Conservation (phyloP, 2,113 vertebrate species). For the Malurus elegans region DNA sequence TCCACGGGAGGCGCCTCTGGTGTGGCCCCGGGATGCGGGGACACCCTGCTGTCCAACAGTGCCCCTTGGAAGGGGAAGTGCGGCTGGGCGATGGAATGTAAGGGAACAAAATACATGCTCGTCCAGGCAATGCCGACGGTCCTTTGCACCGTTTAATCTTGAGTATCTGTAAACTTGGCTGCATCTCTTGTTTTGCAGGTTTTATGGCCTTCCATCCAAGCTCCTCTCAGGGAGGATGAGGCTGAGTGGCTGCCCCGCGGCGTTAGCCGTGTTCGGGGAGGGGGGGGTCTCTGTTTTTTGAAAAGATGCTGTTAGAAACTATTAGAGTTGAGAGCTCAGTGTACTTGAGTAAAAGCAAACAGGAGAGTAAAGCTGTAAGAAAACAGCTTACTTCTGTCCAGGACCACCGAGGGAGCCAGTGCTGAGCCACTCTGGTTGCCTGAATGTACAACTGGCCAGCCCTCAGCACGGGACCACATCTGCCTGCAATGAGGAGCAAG, state of each 20-base stretch:
- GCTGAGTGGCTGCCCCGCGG: background rate
- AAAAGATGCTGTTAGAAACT: slow-evolving; percentile 24
- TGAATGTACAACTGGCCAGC: background rate
- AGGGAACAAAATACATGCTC: background rate
- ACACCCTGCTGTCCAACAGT: too few relatives aligned
- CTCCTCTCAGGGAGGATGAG: background rate
- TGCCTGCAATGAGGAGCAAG: background rate
- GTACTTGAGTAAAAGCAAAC: background rate
- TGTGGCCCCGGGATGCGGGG: fast-evolving
- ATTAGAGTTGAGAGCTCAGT: slow-evolving; percentile 11
- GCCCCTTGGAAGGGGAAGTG: background rate
- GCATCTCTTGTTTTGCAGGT: background rate
- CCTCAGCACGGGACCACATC: background rate
- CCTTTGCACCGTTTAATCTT: background rate
- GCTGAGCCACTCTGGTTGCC: background rate
- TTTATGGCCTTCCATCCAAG: background rate
- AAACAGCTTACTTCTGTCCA: background rate
- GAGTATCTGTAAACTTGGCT: background rate
- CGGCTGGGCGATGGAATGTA: background rate
- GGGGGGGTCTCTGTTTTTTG: background rate
- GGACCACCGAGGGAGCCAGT: background rate
- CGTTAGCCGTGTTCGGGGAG: background rate
- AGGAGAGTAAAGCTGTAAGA: background rate
- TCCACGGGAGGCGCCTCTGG: background rate
- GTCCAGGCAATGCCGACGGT: background rate